These are phyloP conservation scores for Scolopax mira DNA, from an alignment of 2,113 vertebrate genomes.

Conservation along the genomic window DNA sequence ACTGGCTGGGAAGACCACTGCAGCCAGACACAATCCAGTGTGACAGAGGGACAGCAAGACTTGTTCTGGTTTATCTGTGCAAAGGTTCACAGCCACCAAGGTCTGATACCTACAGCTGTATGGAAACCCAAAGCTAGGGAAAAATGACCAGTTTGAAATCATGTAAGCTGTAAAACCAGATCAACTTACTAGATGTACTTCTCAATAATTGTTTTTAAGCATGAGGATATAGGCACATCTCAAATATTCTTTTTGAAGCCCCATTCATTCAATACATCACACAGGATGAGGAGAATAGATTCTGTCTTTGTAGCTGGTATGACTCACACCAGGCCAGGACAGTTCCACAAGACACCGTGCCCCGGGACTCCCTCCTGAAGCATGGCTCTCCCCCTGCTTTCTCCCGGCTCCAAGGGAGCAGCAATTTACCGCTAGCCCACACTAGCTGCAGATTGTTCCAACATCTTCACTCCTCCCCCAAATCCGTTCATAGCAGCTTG, in stretches of 20 bases:
- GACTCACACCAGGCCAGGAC: neutral
- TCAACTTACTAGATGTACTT: constrained; percentile 42
- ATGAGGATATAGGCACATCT: constrained; percentile 17
- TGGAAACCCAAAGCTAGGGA: neutral
- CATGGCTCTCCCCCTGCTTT: neutral
- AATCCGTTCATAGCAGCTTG: constrained; percentile 48
- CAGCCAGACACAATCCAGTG: neutral
- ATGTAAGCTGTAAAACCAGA: neutral
- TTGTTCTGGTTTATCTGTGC: neutral
- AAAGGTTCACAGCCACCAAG: neutral
- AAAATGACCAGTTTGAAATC: neutral
- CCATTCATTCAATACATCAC: neutral
- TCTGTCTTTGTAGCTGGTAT: neutral
- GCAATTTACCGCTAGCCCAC: constrained; percentile 40
- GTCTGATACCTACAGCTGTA: neutral
- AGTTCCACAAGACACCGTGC: neutral
- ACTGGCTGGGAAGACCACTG: neutral
- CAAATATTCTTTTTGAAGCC: neutral
- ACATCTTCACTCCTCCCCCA: constrained; percentile 45
- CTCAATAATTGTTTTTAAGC: constrained; percentile 10
- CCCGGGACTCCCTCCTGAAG: neutral
- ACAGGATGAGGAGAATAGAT: neutral
- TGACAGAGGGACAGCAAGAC: neutral
- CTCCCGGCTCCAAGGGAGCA: constrained; percentile 15
- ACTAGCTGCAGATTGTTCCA: constrained; percentile 42